Evolutionary conservation across 2,888 invertebrate genomes (phyloP).

Genomic region (Drosophila borborema): DNA sequence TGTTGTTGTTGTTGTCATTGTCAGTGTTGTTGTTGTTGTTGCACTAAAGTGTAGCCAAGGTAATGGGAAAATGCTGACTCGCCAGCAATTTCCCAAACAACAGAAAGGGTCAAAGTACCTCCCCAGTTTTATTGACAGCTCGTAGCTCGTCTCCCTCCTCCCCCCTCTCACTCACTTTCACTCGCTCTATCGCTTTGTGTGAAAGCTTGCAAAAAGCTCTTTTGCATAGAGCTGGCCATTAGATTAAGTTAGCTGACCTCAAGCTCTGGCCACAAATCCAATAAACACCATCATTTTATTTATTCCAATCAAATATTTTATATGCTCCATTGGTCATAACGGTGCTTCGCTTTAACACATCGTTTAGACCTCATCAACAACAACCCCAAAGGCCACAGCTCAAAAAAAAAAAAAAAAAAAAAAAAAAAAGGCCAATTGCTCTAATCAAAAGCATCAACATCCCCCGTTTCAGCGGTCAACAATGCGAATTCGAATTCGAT

Average conservation of each 20-base stretch:
- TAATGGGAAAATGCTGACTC: slow-evolving; percentile 52
- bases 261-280: slow-evolving; percentile 36
- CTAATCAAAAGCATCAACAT: slow-evolving; percentile 49
- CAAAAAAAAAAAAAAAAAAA: slow-evolving; percentile 29
- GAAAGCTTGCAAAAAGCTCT: slow-evolving; percentile 18
- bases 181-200: background rate
- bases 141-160: no score
- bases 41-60: slow-evolving; percentile 35
- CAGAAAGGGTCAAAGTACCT: slow-evolving; percentile 43
- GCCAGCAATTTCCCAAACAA: slow-evolving; percentile 41
- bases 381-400: slow-evolving; percentile 36
- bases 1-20: slow-evolving; percentile 13
- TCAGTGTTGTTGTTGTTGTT: background rate
- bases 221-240: slow-evolving; percentile 13
- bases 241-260: slow-evolving; percentile 17
- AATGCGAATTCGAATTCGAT: slow-evolving; percentile 48
- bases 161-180: background rate
- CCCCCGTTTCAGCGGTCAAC: slow-evolving; percentile 46
- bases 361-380: slow-evolving; percentile 61
- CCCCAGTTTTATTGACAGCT: slow-evolving; percentile 26
- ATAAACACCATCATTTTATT: slow-evolving; percentile 25
- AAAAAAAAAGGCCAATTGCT: slow-evolving; percentile 33
- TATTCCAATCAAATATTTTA: slow-evolving; percentile 42
- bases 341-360: slow-evolving; percentile 60
- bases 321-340: slow-evolving; percentile 53